These are phyloP conservation scores for Exocentrus adspersus DNA, from an alignment of 2,888 invertebrate genomes.

Conservation along the genomic window DNA sequence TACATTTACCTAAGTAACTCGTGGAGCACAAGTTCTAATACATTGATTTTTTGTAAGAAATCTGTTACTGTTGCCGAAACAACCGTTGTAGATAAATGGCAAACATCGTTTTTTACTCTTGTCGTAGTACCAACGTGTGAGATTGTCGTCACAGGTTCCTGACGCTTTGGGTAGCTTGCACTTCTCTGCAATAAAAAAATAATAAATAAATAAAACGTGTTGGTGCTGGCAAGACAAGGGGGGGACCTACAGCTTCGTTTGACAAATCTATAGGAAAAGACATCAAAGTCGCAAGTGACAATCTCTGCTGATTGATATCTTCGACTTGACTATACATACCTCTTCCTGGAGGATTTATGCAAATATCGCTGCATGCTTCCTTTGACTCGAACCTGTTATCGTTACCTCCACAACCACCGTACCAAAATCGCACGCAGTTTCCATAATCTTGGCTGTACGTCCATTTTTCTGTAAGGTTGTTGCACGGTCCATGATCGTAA, in stretches of 20 bases:
- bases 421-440: conserved; percentile 26
- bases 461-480: conserved; percentile 28
- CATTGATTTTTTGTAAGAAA: conserved; percentile 7
- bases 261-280: too few relatives aligned
- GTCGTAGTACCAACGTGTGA: conserved; percentile 12
- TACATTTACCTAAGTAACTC: too few relatives aligned
- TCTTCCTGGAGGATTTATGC: conserved; percentile 26
- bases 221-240: too few relatives aligned
- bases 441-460: conserved; percentile 21
- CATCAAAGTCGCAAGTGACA: too few relatives aligned
- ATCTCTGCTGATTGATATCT: too few relatives aligned
- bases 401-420: conserved; percentile 35
- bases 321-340: conserved; percentile 16
- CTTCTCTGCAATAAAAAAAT: conserved; percentile 35
- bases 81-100: conserved; percentile 33
- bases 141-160: background rate
- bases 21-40: background rate
- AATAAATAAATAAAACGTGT: background rate
- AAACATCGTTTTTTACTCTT: conserved; percentile 11
- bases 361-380: conserved; percentile 27
- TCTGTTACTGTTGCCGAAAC: conserved; percentile 14
- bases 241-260: too few relatives aligned
- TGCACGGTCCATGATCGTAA: conserved; percentile 23
- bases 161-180: conserved; percentile 11
- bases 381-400: conserved; percentile 27